A percentile compares a stretch with the other conserved stretches of the same genome.
Evolutionary conservation across 2,888 invertebrate genomes (phyloP).

Genomic region (Craniophora ligustri): DNA sequence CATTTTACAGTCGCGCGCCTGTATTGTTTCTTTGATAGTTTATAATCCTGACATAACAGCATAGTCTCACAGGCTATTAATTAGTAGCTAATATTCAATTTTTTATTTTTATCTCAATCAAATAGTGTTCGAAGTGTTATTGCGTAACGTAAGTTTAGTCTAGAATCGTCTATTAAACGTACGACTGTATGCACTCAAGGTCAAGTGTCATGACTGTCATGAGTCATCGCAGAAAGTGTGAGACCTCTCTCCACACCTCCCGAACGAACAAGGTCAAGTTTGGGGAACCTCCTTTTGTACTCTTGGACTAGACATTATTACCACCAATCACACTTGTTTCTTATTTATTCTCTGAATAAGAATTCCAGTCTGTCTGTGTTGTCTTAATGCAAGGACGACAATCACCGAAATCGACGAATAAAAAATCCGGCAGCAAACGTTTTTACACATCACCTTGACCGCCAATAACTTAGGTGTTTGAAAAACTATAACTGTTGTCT

Average conservation of each 20-base stretch:
- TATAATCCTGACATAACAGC: neutral
- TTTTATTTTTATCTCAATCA: neutral
- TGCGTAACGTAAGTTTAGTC: constrained; percentile 16
- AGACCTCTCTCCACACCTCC: constrained; percentile 23
- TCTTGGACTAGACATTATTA: constrained; percentile 36
- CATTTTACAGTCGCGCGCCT: constrained; percentile 3
- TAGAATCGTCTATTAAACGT: constrained; percentile 36
- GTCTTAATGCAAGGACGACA: no score
- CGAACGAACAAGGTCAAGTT: constrained; percentile 38
- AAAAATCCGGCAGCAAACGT: no score
- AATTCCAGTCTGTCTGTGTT: no score
- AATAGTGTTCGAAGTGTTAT: constrained; percentile 6
- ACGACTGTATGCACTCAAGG: constrained; percentile 22
- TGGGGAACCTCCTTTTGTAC: constrained; percentile 10
- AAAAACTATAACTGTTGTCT: no score
- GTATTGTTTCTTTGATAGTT: constrained; percentile 5
- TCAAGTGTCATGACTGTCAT: constrained; percentile 20
- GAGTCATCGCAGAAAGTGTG: constrained; percentile 40
- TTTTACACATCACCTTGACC: no score
- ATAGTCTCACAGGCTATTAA: neutral
- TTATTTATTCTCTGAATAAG: no score
- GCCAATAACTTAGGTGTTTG: no score
- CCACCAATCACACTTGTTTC: constrained; percentile 8
- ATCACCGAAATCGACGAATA: no score
- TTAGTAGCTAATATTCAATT: neutral